Evolutionary conservation across 2,113 vertebrate species (phyloP), one percentile per base, ranked within the genome.

Genomic region (Gulo gulo): DNA sequence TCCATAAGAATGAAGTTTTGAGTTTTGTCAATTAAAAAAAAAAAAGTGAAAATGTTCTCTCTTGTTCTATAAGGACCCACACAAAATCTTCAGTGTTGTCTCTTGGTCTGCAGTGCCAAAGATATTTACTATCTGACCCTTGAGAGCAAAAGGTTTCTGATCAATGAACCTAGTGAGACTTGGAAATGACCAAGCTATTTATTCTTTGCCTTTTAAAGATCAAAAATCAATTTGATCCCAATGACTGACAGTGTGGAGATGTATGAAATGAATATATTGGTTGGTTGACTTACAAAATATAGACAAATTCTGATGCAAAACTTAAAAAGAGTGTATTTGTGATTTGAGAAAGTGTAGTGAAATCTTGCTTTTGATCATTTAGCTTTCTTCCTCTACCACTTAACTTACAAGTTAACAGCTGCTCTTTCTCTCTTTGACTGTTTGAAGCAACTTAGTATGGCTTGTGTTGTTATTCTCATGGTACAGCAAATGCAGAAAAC

Each of bases 361-460:
- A 79, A 14, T 95, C 59, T 97, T 84, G 63, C 7, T 94, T 89
- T 95, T 91, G 50, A n/a, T 71, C 10, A 69, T 24, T 86, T 74
- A 52, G 15, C 13, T 78, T 85, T 15, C 39, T 78, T 91, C 47
- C n/a, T 83, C 21, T 86, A 50, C 11, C 13, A 55, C 11, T 74
- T 14, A 76, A 69, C 14, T 73, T 34, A n/a, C 14, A 74, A 45
- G 23, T 52, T 84, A 87, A 65, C 84, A 89, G 29, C 23, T 87
- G 2, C 12, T 42, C 20, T 96, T 86, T 78, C 4, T 45, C 11
- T 42, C 78, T 88, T 86, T 96, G 6, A 42, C 5, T 78, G 0
- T 89, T 92, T 94, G 63, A 65, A 42, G 24, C 36, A 88, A 21
- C 4, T 8, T 89, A 20, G 9, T 71, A 59, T n/a, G 76, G 61